A percentile compares a stretch with the other conserved stretches of the same genome.
phyloP scores from a whole-genome alignment of 2,888 invertebrate genomes.

The Meandrusa payeni region DNA sequence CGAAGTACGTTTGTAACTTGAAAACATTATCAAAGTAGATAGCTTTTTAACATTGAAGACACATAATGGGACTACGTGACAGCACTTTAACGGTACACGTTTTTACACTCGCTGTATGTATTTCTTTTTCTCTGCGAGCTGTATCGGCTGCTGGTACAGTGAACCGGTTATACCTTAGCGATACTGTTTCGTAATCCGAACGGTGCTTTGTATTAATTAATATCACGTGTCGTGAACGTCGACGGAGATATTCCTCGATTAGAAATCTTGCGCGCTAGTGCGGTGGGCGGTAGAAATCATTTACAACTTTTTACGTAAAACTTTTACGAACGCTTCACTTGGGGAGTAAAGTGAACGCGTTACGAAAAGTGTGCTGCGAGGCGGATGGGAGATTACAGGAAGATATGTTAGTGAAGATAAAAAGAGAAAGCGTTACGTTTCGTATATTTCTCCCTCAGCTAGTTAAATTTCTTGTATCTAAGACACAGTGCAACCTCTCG shows the following conservation, averaged over 20 bases:
- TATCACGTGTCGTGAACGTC: conserved; percentile 1
- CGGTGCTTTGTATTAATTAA: conserved; percentile 17
- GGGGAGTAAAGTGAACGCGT: too few relatives aligned
- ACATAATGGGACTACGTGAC: conserved; percentile 9
- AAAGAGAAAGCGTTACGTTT: too few relatives aligned
- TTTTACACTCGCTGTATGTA: conserved; percentile 10
- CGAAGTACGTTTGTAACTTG: neutral
- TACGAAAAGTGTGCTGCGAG: too few relatives aligned
- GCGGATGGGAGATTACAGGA: too few relatives aligned
- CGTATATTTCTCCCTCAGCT: too few relatives aligned
- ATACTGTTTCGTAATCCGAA: conserved; percentile 17
- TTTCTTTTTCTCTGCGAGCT: conserved; percentile 1
- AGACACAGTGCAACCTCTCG: too few relatives aligned
- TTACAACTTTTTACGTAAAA: too few relatives aligned
- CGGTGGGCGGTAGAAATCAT: too few relatives aligned
- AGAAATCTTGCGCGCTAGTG: conserved; percentile 11
- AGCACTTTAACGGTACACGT: conserved; percentile 18
- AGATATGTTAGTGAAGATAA: too few relatives aligned
- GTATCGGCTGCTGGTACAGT: conserved; percentile 5
- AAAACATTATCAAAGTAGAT: neutral
- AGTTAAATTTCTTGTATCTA: too few relatives aligned
- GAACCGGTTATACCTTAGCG: conserved; percentile 12
- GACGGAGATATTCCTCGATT: conserved; percentile 3
- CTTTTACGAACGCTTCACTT: too few relatives aligned
- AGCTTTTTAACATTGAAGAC: conserved; percentile 15